Percentiles rank a stretch among this genome's conserved stretches.
phyloP scores from a whole-genome alignment of 2,888 invertebrate species.

The Buathra laborator region DNA sequence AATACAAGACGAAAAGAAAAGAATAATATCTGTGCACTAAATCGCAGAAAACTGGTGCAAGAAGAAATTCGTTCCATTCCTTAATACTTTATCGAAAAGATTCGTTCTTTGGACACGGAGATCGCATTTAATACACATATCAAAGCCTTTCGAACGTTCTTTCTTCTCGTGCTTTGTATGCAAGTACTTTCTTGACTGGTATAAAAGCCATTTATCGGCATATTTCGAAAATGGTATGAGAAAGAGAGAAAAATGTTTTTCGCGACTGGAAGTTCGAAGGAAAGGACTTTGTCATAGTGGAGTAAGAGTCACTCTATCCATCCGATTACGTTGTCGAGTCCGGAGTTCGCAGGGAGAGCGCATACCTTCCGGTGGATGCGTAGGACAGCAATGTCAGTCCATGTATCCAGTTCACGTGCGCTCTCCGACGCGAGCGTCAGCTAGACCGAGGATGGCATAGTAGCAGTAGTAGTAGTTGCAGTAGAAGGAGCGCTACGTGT shows the following conservation, averaged over 20 bases:
- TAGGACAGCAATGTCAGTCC: conserved; percentile 32
- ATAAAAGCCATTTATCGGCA: too few relatives aligned
- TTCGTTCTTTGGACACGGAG: not conserved
- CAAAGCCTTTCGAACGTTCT: not conserved
- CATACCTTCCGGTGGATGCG: conserved; percentile 13
- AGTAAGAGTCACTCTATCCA: conserved; percentile 7
- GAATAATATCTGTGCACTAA: not conserved
- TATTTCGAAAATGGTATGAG: too few relatives aligned
- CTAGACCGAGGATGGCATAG: conserved; percentile 36
- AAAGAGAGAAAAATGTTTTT: not conserved
- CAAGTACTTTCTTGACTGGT: not conserved
- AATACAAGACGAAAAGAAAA: not conserved
- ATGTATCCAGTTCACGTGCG: conserved; percentile 44
- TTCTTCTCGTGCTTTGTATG: not conserved
- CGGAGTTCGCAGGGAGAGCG: not conserved
- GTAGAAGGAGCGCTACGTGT: conserved; percentile 12
- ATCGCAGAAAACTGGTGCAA: not conserved
- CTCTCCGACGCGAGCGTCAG: conserved; percentile 32
- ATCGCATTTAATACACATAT: not conserved
- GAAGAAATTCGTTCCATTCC: not conserved
- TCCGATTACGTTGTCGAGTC: conserved; percentile 5
- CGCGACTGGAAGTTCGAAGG: not conserved
- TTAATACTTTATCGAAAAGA: not conserved
- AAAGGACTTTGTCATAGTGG: conserved; percentile 18
- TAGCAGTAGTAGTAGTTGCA: conserved; percentile 32